phyloP scores from a whole-genome alignment of 2,797 vertebrate species.

The Antrozous pallidus region DNA sequence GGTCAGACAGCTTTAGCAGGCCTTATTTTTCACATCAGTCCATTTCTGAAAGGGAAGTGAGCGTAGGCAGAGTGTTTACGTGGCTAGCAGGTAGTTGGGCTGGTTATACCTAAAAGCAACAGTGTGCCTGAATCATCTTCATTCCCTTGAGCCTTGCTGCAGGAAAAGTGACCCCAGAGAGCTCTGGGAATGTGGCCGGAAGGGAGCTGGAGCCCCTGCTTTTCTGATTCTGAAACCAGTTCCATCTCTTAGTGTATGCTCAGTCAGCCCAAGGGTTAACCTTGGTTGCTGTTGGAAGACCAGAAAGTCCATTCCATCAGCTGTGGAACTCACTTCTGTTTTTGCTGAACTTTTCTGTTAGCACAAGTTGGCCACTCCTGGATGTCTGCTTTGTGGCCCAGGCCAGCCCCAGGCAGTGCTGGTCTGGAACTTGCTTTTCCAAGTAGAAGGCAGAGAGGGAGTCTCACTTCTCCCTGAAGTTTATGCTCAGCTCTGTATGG shows the following conservation, averaged over 20 bases:
- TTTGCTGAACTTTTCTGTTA: not conserved
- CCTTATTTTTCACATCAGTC: not conserved
- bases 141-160: not conserved
- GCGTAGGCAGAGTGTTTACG: fast-evolving
- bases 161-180: fast-evolving
- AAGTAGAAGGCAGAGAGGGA: no score
- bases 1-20: not conserved
- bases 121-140: not conserved
- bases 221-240: not conserved
- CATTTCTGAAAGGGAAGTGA: not conserved
- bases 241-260: not conserved
- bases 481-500: not conserved
- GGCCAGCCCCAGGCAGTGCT: not conserved
- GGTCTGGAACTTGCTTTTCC: not conserved
- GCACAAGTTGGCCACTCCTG: not conserved
- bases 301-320: not conserved
- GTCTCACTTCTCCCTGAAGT: not conserved
- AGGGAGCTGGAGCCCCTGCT: not conserved
- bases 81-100: not conserved
- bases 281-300: not conserved
- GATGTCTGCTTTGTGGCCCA: not conserved
- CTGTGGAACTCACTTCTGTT: not conserved
- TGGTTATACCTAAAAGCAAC: no score
- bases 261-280: not conserved
- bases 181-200: not conserved